Conservation (phyloP, 1,140 invertebrate species). For the Zelostemma sp. region DNA sequence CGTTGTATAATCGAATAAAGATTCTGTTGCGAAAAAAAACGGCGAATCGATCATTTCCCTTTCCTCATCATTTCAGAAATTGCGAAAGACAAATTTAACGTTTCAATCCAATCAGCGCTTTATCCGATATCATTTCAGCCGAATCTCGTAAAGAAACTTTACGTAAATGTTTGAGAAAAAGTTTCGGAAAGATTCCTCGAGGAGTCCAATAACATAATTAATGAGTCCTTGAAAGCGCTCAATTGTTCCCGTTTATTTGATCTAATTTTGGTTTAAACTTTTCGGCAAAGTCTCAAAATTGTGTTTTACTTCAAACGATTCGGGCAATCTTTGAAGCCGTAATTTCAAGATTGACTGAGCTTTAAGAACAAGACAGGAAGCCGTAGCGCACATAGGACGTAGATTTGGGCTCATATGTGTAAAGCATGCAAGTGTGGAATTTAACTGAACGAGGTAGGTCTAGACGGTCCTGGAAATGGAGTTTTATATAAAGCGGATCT, state of each 20-base stretch:
- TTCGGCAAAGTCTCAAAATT: too few species aligned
- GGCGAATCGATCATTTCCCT: too few species aligned
- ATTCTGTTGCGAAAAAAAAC: too few species aligned
- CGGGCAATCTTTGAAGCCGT: conserved; percentile 44
- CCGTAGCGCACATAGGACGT: conserved; percentile 31
- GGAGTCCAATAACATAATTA: conserved; percentile 19
- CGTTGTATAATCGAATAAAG: too few species aligned
- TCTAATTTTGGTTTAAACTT: too few species aligned
- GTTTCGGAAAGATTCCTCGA: not conserved
- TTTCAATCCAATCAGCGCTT: too few species aligned
- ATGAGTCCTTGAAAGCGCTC: conserved; percentile 29
- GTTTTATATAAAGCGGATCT: conserved; percentile 37
- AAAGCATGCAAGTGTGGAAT: conserved; percentile 39
- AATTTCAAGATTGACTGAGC: conserved; percentile 47
- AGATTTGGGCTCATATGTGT: conserved; percentile 33
- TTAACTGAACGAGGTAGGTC: conserved; percentile 34
- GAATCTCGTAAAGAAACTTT: not conserved
- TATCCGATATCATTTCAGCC: too few species aligned
- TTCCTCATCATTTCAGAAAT: too few species aligned
- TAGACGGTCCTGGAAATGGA: conserved; percentile 39
- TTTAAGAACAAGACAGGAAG: conserved; percentile 33
- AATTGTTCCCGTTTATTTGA: too few species aligned
- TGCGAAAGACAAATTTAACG: too few species aligned
- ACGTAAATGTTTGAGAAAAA: conserved; percentile 14
- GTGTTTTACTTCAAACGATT: too few species aligned